A percentile compares a stretch with the other conserved stretches of the same genome.
phyloP scores from a whole-genome alignment of 1,140 invertebrate species.

The Gryon sp. region DNA sequence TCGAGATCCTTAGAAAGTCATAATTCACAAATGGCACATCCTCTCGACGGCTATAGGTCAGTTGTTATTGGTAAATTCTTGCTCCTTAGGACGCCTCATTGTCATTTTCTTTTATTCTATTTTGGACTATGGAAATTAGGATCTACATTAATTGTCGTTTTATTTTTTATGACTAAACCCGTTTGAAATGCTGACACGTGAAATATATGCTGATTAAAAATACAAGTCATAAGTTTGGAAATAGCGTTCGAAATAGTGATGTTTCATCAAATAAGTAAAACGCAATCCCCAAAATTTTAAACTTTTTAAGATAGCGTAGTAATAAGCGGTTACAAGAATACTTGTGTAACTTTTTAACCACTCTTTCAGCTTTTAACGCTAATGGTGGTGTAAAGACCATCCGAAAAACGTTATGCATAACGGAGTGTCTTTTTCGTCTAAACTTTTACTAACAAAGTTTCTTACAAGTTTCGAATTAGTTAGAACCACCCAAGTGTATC shows the following conservation, averaged over 20 bases:
- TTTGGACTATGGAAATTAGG: constrained; percentile 24
- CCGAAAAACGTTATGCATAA: constrained; percentile 61
- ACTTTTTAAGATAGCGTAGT: constrained; percentile 38
- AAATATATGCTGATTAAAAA: neutral
- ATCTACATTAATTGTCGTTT: constrained; percentile 42
- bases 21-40: constrained; percentile 57
- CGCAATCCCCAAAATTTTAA: constrained; percentile 3
- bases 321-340: constrained; percentile 44
- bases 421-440: constrained; percentile 34
- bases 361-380: constrained; percentile 44
- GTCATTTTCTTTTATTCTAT: constrained; percentile 40
- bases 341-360: constrained; percentile 50
- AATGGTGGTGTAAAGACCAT: constrained; percentile 54
- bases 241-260: constrained; percentile 1
- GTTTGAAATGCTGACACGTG: constrained; percentile 1
- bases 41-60: constrained; percentile 35
- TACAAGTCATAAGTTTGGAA: neutral
- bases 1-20: constrained; percentile 61
- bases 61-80: constrained; percentile 42
- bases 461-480: constrained; percentile 54
- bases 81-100: constrained; percentile 40
- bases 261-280: constrained; percentile 21
- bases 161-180: constrained; percentile 18
- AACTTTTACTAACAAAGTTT: constrained; percentile 57
- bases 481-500: constrained; percentile 37